A percentile compares a stretch with the other conserved stretches of the same genome.
Conservation (phyloP, 1,140 invertebrate genomes). For the Ditylenchus dipsaci region DNA sequence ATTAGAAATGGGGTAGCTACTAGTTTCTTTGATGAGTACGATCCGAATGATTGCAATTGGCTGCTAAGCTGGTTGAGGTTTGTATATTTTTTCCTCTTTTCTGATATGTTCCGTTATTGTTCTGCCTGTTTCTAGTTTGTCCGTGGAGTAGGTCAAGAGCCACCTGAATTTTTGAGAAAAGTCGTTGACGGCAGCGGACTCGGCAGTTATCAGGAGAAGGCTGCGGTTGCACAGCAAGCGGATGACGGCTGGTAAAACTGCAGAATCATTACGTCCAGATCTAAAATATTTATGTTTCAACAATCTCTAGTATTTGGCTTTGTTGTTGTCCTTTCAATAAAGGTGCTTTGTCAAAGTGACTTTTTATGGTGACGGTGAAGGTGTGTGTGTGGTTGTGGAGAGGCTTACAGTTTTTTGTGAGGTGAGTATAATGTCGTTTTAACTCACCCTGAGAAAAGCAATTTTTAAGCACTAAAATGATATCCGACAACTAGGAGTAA, state of each 20-base stretch:
- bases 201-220: background rate
- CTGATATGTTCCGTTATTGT: background rate
- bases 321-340: too few species aligned
- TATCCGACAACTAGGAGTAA: too few species aligned
- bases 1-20: conserved; percentile 16
- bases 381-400: too few species aligned
- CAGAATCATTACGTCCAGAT: too few species aligned
- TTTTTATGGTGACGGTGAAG: too few species aligned
- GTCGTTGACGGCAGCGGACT: background rate
- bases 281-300: too few species aligned
- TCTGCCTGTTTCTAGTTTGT: conserved; percentile 3
- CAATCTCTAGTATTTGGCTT: too few species aligned
- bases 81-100: background rate
- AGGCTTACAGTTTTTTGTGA: too few species aligned
- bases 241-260: background rate
- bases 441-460: too few species aligned
- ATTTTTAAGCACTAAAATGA: too few species aligned
- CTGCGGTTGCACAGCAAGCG: background rate
- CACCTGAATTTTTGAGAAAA: background rate
- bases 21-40: conserved; percentile 23
- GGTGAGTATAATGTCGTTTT: too few species aligned
- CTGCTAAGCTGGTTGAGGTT: conserved; percentile 10
- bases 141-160: background rate
- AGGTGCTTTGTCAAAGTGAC: too few species aligned
- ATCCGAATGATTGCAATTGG: conserved; percentile 23